Conservation (phyloP, 2,113 vertebrate species). For the Urocitellus parryii region DNA sequence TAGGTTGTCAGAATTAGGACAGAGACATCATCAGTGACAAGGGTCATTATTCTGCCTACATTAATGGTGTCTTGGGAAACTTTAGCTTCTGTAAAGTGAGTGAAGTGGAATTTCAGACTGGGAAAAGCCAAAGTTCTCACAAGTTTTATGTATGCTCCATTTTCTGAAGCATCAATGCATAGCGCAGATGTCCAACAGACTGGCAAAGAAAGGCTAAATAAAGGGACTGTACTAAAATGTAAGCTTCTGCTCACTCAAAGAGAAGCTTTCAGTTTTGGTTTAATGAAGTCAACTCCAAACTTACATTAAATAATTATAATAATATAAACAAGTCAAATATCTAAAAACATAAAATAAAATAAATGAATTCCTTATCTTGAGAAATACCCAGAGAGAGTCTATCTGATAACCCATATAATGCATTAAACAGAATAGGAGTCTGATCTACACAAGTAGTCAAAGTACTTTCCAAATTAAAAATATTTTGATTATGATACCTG, state of each 20-base stretch:
- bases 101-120: neutral
- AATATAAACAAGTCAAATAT: neutral
- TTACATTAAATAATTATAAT: neutral
- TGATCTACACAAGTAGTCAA: neutral
- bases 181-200: neutral
- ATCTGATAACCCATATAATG: no score
- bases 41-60: neutral
- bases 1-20: neutral
- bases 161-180: neutral
- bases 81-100: neutral
- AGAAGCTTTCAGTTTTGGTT: neutral
- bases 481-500: neutral
- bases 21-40: rapidly evolving
- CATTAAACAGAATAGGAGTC: neutral
- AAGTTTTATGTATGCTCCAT: neutral
- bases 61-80: neutral
- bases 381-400: neutral
- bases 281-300: neutral
- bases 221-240: neutral
- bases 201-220: neutral
- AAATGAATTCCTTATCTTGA: neutral
- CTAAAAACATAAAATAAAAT: neutral
- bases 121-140: neutral
- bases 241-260: neutral
- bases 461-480: neutral